Conservation (phyloP, 2,113 vertebrate species). For the Semnornis frantzii region DNA sequence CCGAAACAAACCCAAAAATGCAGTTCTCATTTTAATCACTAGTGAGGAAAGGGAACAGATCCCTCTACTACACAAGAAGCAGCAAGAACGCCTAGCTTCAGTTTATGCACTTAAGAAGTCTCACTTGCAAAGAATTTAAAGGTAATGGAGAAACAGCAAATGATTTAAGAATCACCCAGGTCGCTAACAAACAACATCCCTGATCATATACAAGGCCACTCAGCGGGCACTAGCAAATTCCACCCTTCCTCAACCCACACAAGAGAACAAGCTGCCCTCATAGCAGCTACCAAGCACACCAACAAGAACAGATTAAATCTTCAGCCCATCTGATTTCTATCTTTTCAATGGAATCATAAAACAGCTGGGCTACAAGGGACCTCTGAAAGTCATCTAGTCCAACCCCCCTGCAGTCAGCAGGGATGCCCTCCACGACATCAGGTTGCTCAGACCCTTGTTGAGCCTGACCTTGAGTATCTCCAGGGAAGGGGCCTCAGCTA, state of each 20-base stretch:
- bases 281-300: not conserved
- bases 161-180: not conserved
- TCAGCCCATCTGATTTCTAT: not conserved
- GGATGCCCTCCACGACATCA: no score
- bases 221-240: not conserved
- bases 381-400: no score
- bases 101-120: not conserved
- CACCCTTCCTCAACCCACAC: not conserved
- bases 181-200: not conserved
- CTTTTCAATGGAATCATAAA: not conserved
- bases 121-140: not conserved
- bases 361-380: no score
- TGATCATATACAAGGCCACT: rapidly evolving
- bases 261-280: not conserved
- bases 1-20: not conserved
- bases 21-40: not conserved
- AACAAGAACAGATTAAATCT: not conserved
- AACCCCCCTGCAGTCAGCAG: no score
- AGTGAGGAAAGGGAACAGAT: not conserved
- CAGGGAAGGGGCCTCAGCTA: no score
- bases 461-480: no score
- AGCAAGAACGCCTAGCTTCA: not conserved
- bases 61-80: not conserved
- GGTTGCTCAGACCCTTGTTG: no score
- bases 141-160: not conserved